Evolutionary conservation across 2,797 vertebrate genomes (phyloP).

Genomic region (Gymnodraco acuticeps): DNA sequence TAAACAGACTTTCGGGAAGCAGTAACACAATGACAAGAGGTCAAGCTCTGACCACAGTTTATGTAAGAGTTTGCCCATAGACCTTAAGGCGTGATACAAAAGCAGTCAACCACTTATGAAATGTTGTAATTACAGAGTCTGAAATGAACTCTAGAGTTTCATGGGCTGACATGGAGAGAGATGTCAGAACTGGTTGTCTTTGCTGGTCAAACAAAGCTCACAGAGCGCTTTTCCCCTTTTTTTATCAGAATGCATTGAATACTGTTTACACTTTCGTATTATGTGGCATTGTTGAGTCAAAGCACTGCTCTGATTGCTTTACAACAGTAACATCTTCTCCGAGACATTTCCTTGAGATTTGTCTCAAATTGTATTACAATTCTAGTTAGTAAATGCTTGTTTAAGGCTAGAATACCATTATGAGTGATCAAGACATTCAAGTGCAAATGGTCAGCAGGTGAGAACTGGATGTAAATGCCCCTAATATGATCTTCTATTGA

Average conservation of each 20-base stretch:
- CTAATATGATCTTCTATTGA: not conserved
- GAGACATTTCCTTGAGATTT: not conserved
- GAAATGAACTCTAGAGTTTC: slow-evolving; percentile 30
- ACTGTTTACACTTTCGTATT: slow-evolving; percentile 10
- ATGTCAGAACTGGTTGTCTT: slow-evolving; percentile 22
- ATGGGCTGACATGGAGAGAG: slow-evolving; percentile 30
- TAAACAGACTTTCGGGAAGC: slow-evolving; percentile 24
- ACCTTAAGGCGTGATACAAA: slow-evolving; percentile 49
- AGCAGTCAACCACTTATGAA: slow-evolving; percentile 49
- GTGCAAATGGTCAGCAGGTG: not conserved
- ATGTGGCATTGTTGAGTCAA: not conserved
- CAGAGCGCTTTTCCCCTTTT: not conserved
- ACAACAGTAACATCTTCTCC: slow-evolving; percentile 10
- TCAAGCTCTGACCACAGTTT: slow-evolving; percentile 48
- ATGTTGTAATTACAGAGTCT: slow-evolving; percentile 46
- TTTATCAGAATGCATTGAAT: slow-evolving; percentile 2
- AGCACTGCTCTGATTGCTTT: not conserved
- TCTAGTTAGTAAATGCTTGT: not conserved
- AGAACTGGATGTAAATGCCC: not conserved
- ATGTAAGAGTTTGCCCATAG: slow-evolving; percentile 56
- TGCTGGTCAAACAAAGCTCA: slow-evolving; percentile 23
- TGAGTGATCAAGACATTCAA: not conserved
- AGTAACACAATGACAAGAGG: slow-evolving; percentile 32
- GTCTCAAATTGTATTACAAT: not conserved
- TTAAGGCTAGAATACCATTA: slow-evolving; percentile 2